A percentile compares a stretch with the other conserved stretches of the same genome.
Conservation (phyloP, 2,888 invertebrate species). For the Dicranocentrus wangi region DNA sequence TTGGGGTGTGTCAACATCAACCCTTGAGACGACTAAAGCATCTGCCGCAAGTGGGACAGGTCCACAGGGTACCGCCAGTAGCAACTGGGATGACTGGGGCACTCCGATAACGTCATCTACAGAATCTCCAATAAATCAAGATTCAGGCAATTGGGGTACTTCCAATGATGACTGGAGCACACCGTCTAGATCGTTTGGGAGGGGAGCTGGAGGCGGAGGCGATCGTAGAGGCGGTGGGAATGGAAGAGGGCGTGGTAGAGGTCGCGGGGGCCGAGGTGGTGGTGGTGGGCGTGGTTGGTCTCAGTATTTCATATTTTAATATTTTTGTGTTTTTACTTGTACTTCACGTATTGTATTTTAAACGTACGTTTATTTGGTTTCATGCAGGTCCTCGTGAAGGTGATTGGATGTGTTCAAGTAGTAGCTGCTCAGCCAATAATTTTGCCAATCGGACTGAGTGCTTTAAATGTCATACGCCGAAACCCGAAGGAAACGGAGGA, state of each 20-base stretch:
- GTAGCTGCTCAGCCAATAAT: constrained; percentile 20
- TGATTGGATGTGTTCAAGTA: constrained; percentile 37
- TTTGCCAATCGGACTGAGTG: constrained; percentile 20
- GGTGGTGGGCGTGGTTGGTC: no score
- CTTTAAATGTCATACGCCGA: constrained; percentile 28
- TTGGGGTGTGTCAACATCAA: no score
- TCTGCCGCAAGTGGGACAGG: no score
- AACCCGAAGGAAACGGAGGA: constrained; percentile 32
- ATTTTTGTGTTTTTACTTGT: no score
- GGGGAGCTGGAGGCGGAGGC: neutral
- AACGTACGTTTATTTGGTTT: neutral
- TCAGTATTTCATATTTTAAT: no score
- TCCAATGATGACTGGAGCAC: neutral
- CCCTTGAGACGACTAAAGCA: no score
- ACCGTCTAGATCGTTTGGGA: neutral
- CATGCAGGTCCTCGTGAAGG: constrained; percentile 1
- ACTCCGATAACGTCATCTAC: neutral
- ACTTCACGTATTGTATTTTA: neutral
- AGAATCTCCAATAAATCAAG: neutral
- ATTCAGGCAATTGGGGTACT: neutral
- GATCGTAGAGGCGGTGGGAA: neutral
- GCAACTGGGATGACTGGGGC: neutral
- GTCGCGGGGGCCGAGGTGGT: neutral
- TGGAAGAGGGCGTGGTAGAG: neutral
- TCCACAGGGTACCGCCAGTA: neutral